phyloP scores from a whole-genome alignment of 2,113 vertebrate species.

The Carassius carassius region DNA sequence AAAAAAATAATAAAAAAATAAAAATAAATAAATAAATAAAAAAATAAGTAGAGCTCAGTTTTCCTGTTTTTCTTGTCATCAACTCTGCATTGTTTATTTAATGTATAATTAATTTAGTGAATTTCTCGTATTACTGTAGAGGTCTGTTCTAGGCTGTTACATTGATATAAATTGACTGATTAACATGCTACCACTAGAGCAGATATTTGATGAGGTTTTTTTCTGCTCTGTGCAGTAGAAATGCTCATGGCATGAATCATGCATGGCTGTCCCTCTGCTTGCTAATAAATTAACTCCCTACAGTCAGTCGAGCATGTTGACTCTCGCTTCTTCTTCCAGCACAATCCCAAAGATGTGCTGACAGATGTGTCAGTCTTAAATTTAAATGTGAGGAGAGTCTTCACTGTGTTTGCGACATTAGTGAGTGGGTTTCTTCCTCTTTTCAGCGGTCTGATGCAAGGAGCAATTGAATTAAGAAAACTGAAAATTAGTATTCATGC shows the following conservation, averaged over 20 bases:
- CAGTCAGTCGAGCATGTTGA: constrained; percentile 61
- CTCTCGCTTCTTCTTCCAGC: constrained; percentile 4
- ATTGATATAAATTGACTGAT: neutral
- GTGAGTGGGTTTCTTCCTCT: neutral
- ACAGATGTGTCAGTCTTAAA: constrained; percentile 14
- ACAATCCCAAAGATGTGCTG: neutral
- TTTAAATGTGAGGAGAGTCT: neutral
- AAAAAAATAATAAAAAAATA: too few species aligned
- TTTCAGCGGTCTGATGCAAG: neutral
- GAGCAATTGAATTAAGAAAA: neutral
- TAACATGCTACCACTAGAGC: neutral
- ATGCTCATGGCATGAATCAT: constrained; percentile 72
- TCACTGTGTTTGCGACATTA: neutral
- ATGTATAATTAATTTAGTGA: neutral
- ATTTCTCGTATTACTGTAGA: neutral
- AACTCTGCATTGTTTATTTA: neutral
- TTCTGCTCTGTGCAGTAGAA: constrained; percentile 61
- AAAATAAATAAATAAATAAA: too few species aligned
- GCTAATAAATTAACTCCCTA: constrained; percentile 75
- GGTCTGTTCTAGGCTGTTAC: neutral
- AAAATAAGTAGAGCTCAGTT: neutral
- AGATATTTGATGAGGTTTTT: neutral
- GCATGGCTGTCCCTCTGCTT: constrained; percentile 54
- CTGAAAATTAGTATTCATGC: neutral
- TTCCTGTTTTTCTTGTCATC: neutral